Conservation (phyloP, 1,140 invertebrate species). For the Episyrphus balteatus region DNA sequence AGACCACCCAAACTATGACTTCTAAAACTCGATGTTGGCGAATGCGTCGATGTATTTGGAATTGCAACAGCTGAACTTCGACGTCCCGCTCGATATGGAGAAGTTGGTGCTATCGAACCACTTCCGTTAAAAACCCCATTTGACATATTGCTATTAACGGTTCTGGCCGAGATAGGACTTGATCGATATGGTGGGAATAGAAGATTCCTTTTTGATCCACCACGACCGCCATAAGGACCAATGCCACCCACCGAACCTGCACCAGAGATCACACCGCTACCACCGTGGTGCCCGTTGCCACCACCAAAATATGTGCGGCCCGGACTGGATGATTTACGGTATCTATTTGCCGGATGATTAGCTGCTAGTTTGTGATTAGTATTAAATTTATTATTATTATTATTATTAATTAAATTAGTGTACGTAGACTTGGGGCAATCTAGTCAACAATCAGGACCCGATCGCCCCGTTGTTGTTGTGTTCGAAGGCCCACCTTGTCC, state of each 20-base stretch:
- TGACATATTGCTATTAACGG: neutral
- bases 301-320: slow-evolving; percentile 43
- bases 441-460: slow-evolving; percentile 8
- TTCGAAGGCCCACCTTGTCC: slow-evolving; percentile 32
- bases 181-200: slow-evolving; percentile 24
- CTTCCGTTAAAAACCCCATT: slow-evolving; percentile 2
- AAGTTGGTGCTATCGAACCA: slow-evolving; percentile 24
- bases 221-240: slow-evolving; percentile 3
- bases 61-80: slow-evolving; percentile 23
- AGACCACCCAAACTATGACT: slow-evolving; percentile 35
- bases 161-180: slow-evolving; percentile 17
- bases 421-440: slow-evolving; percentile 3
- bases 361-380: slow-evolving; percentile 39
- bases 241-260: slow-evolving; percentile 19
- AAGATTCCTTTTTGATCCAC: slow-evolving; percentile 19
- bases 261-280: slow-evolving; percentile 10
- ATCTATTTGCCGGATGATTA: slow-evolving; percentile 39
- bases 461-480: slow-evolving; percentile 7
- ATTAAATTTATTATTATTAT: slow-evolving; percentile 18
- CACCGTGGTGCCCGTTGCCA: slow-evolving; percentile 26
- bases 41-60: slow-evolving; percentile 12
- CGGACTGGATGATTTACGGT: slow-evolving; percentile 50
- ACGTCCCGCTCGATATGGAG: slow-evolving; percentile 17
- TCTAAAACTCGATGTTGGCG: slow-evolving; percentile 21
- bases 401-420: neutral